Evolutionary conservation across 2,888 invertebrate genomes (phyloP).

Genomic region (Tenthredo scrophulariae): DNA sequence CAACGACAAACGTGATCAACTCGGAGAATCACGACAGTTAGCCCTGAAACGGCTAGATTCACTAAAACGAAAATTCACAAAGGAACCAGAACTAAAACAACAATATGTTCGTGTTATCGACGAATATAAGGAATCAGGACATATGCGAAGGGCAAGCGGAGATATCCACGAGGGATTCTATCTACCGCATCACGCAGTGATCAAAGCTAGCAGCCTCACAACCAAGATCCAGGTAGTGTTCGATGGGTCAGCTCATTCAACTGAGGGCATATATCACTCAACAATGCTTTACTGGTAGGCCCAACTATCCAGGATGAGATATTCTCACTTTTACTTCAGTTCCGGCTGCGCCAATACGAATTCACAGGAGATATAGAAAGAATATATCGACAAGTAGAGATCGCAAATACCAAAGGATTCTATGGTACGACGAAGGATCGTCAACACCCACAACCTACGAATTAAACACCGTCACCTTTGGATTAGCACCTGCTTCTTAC

Average conservation of each 20-base stretch:
- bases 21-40: not conserved
- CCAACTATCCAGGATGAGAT: conserved; percentile 57
- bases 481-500: conserved; percentile 61
- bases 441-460: conserved; percentile 57
- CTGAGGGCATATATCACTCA: not conserved
- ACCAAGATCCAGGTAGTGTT: conserved; percentile 1
- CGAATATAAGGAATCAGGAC: conserved; percentile 1
- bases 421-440: conserved; percentile 57
- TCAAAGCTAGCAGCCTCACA: conserved; percentile 2
- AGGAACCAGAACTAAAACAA: not conserved
- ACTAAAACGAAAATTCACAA: not conserved
- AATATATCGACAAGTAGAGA: conserved; percentile 57
- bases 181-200: conserved; percentile 21
- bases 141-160: not conserved
- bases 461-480: conserved; percentile 58
- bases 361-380: too few species aligned
- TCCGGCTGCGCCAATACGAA: conserved; percentile 57
- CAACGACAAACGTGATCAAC: not conserved
- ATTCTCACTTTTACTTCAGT: conserved; percentile 59
- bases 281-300: conserved; percentile 17
- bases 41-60: not conserved
- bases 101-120: not conserved
- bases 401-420: too few species aligned
- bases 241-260: conserved; percentile 23
- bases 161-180: not conserved